Percentiles rank a stretch among this genome's conserved stretches.
phyloP scores from a whole-genome alignment of 2,113 vertebrate species.

The Gallinago jamesoni region DNA sequence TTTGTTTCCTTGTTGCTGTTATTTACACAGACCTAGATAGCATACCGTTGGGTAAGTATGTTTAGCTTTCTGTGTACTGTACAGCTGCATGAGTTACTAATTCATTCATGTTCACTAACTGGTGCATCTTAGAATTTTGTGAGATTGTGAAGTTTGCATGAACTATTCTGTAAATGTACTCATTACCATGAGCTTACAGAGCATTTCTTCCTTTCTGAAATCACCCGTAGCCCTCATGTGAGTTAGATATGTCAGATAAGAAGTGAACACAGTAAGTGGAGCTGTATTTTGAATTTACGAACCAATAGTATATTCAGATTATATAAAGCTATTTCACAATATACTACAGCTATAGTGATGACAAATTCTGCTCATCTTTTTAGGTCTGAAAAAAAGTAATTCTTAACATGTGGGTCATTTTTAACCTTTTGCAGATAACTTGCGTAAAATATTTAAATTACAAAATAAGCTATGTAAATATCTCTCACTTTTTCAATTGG shows the following conservation, averaged over 20 bases:
- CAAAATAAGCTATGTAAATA: background rate
- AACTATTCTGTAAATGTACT: constrained; percentile 52
- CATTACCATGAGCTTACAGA: constrained; percentile 35
- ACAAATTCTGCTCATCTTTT: background rate
- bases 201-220: constrained; percentile 22
- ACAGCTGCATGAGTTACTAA: constrained; percentile 83
- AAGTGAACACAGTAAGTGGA: constrained; percentile 38
- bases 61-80: constrained; percentile 78
- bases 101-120: constrained; percentile 80
- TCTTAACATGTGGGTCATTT: background rate
- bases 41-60: constrained; percentile 91
- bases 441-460: background rate
- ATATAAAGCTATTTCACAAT: background rate
- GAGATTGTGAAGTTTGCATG: constrained; percentile 75
- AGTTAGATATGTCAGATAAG: constrained; percentile 21
- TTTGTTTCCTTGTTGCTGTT: constrained; percentile 88
- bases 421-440: background rate
- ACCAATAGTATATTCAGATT: background rate
- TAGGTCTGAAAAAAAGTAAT: background rate
- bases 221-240: background rate
- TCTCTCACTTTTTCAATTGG: background rate
- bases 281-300: background rate
- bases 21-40: constrained; percentile 97
- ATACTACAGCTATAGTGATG: background rate
- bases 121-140: constrained; percentile 68